Evolutionary conservation across 2,797 vertebrate species (phyloP), one percentile per base, ranked within the genome.

Genomic region (Tenualosa thibaudeaui): DNA sequence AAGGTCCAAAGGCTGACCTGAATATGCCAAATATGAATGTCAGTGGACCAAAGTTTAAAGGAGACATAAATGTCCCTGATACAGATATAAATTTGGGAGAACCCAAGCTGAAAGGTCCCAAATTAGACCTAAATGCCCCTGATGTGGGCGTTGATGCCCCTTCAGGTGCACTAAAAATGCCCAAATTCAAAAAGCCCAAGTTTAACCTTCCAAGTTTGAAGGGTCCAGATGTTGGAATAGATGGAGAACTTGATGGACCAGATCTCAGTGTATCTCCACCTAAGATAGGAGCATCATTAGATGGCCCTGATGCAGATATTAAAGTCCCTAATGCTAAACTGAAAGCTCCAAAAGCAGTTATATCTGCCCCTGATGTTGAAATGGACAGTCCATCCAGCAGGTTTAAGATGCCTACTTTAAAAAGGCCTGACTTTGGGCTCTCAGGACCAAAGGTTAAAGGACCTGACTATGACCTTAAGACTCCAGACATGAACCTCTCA

Each of bases 371-470:
- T 19, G 86, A 90, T 84, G 1, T 85, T 37, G 84, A 92, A 75
- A 0, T 93, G 1, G 19, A 84, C 62, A 87, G 84, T 3, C 90
- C 89, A 4, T 92, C 91, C 10, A 83, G 89, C 0, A 94, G 92
- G 87, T n/a, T 92, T 1, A 93, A 92, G 81, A 92, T 84, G 81
- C 92, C 92, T 37, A 85, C 82, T 0, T 68, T 94, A 0, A 91
- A 87, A 5, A 87, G 82, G 81, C 87, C 91, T 5, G 49, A 90
- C 26, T 65, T 88, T 56, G 62, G 81, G 0, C 2, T 88, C 0
- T 86, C 87, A 37, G 83, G 26, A n/a, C 85, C 89, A 40, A 91
- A 91, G 40, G 43, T 91, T 15, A 85, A 89, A 84, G 87, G 40
- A 3, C 87, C 87, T 58, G 85, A 89, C 5, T 83, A 81, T 58